Evolutionary conservation across 2,797 vertebrate species (phyloP).

Genomic region (Premnoplex brunnescens): DNA sequence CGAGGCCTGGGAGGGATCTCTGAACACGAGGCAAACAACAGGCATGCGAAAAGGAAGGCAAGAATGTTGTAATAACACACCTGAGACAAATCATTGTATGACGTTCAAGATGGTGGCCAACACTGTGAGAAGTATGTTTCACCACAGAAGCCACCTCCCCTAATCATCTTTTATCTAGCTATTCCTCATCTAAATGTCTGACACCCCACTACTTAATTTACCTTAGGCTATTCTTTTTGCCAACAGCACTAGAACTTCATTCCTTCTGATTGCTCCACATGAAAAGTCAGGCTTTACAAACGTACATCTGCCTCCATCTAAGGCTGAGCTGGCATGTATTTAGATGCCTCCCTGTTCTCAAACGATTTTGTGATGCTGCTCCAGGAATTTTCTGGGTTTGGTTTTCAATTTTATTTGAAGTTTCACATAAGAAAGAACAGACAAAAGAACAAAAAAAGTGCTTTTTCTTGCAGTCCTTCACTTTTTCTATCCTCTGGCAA

Average conservation of each 20-base stretch:
- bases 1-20: background rate
- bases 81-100: background rate
- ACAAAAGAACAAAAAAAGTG: background rate
- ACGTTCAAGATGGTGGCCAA: accelerated
- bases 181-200: background rate
- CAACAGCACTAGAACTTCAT: background rate
- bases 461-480: background rate
- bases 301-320: background rate
- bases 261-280: background rate
- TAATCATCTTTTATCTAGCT: background rate
- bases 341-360: background rate
- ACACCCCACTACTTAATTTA: background rate
- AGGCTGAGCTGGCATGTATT: background rate
- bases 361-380: background rate
- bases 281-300: background rate
- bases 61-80: background rate
- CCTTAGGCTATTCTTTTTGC: background rate
- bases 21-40: background rate
- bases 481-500: background rate
- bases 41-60: background rate
- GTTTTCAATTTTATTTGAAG: background rate
- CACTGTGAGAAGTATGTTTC: background rate
- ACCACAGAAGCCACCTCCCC: background rate
- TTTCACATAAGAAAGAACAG: background rate
- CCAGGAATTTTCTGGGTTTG: background rate